Evolutionary conservation across 2,113 vertebrate species (phyloP), one percentile per base, ranked within the genome.

Genomic region (Pteronura brasiliensis): DNA sequence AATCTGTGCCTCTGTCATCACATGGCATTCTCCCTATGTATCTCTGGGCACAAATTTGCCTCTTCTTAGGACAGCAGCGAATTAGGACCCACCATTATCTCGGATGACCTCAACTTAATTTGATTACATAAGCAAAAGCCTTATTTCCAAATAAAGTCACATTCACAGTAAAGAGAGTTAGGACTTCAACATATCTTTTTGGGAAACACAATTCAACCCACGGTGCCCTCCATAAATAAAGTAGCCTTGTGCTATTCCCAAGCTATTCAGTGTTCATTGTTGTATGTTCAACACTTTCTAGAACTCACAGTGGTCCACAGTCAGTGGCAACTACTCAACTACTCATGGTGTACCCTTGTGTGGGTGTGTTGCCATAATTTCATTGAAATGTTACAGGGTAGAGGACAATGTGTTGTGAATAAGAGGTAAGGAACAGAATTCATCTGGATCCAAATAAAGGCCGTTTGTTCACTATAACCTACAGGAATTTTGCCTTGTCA

Each of bases 381-480:
- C 82, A 69, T 90, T 93, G 42, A 83, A 76, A 69, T 76, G 83
- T 44, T 71, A 79, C 7, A 67, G 15, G 92, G 59, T 52, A 74
- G 39, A 92, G 47, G 61, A 71, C 44, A 94, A 93, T 57, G 76
- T n/a, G 13, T 27, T 96, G 20, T 55, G 34, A 65, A 83, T 92
- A 88, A 90, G 76, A 88, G n/a, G 29, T 65, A 83, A 98, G 15
- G 47, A 88, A 83, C 20, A 81, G 31, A 86, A 87, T 65, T 44
- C 15, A 44, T 36, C 49, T 42, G 42, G 39, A 69, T 31, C 23
- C 85, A 90, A 71, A 82, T 39, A 89, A 93, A 94, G 15, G 82
- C 39, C 84, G 12, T 84, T 96, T 88, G n/a, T 84, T 96, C 8
- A 36, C 61, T n/a, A 69, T 47, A 94, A 94, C 42, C 77, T 63